These are phyloP conservation scores for Darevskia mixta DNA, from an alignment of 2,797 vertebrate genomes.

Conservation along the genomic window DNA sequence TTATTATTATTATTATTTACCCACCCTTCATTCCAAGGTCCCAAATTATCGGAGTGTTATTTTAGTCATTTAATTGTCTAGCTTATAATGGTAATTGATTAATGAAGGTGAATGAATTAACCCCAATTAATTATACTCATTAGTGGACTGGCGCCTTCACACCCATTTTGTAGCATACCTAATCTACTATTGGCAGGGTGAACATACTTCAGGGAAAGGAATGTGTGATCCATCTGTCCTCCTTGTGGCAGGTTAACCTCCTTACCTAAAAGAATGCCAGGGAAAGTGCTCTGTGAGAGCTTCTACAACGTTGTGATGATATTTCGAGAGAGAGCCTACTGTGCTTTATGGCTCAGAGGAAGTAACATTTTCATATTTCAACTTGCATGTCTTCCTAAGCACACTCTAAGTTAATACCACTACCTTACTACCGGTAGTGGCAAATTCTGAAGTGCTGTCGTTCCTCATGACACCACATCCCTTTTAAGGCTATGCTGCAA, in stretches of 20 bases:
- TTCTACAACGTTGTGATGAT: background rate
- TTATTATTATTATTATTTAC: too few species aligned
- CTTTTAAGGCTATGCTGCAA: too few species aligned
- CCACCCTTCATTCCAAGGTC: too few species aligned
- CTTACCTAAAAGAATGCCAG: background rate
- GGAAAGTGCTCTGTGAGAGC: background rate
- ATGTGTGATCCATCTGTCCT: background rate
- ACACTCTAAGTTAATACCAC: background rate
- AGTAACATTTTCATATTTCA: background rate
- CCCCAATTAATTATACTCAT: constrained; percentile 23
- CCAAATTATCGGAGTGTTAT: background rate
- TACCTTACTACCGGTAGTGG: too few species aligned
- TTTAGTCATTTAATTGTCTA: constrained; percentile 20
- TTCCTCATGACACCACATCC: too few species aligned
- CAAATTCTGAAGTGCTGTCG: too few species aligned
- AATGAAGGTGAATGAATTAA: constrained; percentile 20
- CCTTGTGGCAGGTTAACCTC: background rate
- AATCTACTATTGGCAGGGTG: background rate
- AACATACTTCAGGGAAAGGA: constrained; percentile 2
- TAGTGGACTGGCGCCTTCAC: background rate
- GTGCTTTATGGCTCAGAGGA: background rate
- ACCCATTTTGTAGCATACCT: constrained; percentile 1
- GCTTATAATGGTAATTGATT: constrained; percentile 13
- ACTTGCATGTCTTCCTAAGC: background rate
- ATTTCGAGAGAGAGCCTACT: background rate